These are phyloP conservation scores for Ctena decussata DNA, from an alignment of 2,888 invertebrate genomes.

Conservation along the genomic window DNA sequence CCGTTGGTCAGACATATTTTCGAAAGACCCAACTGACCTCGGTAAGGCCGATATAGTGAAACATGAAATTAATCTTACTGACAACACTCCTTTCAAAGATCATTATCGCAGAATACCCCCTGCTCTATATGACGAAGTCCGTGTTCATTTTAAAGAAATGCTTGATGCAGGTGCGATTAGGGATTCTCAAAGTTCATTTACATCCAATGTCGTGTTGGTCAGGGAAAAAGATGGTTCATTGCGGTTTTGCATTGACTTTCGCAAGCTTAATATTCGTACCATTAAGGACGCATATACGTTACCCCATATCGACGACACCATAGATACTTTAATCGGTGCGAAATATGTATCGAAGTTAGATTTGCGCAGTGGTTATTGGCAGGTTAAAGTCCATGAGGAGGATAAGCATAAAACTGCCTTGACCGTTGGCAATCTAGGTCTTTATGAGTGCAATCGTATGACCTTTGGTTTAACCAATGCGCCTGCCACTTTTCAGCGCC, in stretches of 20 bases:
- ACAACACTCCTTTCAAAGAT: neutral
- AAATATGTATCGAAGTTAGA: neutral
- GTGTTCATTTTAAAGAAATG: too few species aligned
- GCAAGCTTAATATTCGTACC: neutral
- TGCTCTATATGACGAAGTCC: neutral
- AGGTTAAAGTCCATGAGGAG: neutral
- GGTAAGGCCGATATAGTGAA: neutral
- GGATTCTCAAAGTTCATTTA: neutral
- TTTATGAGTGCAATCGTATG: neutral
- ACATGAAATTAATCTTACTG: too few species aligned
- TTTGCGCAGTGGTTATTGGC: neutral
- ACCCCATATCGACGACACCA: too few species aligned
- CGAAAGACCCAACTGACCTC: neutral
- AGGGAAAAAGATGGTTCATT: too few species aligned
- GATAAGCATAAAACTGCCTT: neutral
- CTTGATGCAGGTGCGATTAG: neutral
- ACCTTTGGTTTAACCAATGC: neutral
- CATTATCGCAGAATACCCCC: neutral
- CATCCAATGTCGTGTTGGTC: neutral
- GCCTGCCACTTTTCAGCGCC: neutral
- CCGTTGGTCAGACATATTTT: neutral
- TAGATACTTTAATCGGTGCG: neutral
- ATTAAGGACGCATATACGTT: neutral
- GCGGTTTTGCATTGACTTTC: neutral
- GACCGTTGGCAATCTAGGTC: neutral